Percentiles rank a stretch among this genome's conserved stretches.
These are phyloP conservation scores for Frieseomelitta varia DNA, from an alignment of 1,140 invertebrate genomes.

Conservation along the genomic window DNA sequence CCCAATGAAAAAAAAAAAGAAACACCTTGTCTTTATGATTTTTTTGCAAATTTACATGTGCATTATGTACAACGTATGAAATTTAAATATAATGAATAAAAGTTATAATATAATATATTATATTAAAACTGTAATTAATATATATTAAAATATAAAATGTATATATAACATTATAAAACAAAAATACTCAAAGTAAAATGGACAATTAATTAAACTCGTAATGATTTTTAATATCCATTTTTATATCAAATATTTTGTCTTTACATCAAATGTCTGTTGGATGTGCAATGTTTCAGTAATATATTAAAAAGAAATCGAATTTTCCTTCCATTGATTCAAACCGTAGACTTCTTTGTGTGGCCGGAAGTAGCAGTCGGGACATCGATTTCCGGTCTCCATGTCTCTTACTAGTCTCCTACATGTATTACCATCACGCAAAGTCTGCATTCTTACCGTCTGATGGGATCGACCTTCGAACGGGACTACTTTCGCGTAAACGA, in stretches of 20 bases:
- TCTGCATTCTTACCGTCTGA: constrained; percentile 38
- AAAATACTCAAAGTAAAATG: background rate
- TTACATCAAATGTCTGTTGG: background rate
- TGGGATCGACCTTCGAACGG: constrained; percentile 39
- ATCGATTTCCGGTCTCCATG: constrained; percentile 53
- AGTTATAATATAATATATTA: too few species aligned
- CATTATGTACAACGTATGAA: too few species aligned
- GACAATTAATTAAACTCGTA: background rate
- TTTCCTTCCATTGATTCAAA: constrained; percentile 3
- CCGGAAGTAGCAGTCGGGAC: constrained; percentile 45
- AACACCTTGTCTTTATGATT: too few species aligned
- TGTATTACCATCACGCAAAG: constrained; percentile 41
- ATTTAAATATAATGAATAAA: too few species aligned
- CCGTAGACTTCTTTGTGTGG: constrained; percentile 11
- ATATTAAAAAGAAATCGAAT: background rate
- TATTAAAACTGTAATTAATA: too few species aligned
- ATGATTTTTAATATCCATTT: background rate
- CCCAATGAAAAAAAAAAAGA: too few species aligned
- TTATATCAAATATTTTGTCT: background rate
- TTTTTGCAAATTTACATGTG: too few species aligned
- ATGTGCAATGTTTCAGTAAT: background rate
- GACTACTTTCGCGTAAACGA: background rate
- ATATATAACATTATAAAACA: background rate
- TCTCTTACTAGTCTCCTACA: constrained; percentile 29
- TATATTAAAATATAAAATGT: background rate